These are phyloP conservation scores for Crotalus horridus DNA, from an alignment of 2,113 vertebrate genomes.

Conservation along the genomic window DNA sequence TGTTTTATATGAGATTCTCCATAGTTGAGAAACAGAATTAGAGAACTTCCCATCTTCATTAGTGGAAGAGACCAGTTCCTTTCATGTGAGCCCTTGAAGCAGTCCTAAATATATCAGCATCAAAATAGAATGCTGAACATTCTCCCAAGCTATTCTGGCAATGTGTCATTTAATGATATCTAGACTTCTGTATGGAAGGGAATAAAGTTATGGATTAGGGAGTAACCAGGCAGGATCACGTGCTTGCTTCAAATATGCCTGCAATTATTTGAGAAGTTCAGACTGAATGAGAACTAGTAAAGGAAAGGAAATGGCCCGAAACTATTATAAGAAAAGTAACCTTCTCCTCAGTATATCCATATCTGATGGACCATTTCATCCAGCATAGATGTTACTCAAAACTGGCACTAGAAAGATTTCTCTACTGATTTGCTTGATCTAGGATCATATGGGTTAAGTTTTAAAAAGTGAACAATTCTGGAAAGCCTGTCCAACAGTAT, in stretches of 20 bases:
- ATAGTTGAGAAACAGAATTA: not conserved
- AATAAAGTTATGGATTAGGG: not conserved
- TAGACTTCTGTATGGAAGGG: not conserved
- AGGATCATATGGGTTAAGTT: not conserved
- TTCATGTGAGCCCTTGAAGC: not conserved
- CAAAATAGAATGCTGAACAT: not conserved
- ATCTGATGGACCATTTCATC: not conserved
- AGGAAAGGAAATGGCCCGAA: not conserved
- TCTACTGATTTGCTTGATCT: not conserved
- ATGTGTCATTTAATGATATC: not conserved
- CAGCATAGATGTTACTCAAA: not conserved
- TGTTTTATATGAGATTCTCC: not conserved
- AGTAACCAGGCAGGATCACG: not conserved
- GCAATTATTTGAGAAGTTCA: not conserved
- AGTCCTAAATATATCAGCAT: not conserved
- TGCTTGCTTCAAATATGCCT: not conserved
- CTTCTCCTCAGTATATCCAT: not conserved
- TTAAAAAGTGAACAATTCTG: not conserved
- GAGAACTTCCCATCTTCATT: not conserved
- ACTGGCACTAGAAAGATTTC: not conserved
- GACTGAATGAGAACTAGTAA: not conserved
- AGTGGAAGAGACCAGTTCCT: not conserved
- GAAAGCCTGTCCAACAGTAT: not conserved
- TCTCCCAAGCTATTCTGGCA: not conserved
- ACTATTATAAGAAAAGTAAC: too few species aligned